phyloP scores from a whole-genome alignment of 2,888 invertebrate genomes.

The Drosophila demipolita region DNA sequence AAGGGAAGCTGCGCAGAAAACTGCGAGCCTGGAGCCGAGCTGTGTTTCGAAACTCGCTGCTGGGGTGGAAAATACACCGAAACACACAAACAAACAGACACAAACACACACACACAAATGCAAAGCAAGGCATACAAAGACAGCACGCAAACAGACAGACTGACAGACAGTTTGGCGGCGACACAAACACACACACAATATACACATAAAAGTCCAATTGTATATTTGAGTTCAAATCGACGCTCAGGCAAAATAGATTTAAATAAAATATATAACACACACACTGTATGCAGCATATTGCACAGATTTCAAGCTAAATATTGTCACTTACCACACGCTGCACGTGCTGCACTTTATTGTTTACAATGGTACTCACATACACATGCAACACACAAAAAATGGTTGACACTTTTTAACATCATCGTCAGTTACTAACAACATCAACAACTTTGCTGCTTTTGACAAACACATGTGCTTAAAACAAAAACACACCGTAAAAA shows the following conservation, averaged over 20 bases:
- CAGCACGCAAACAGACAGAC: constrained; percentile 12
- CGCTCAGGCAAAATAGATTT: constrained; percentile 11
- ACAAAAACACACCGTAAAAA: constrained; percentile 17
- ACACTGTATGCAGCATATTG: constrained; percentile 38
- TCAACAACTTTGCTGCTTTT: background rate
- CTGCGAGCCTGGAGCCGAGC: constrained; percentile 63
- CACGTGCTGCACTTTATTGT: constrained; percentile 9
- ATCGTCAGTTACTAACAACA: constrained; percentile 17
- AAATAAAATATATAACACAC: background rate
- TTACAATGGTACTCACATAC: constrained; percentile 17
- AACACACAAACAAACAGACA: constrained; percentile 17
- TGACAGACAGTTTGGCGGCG: constrained; percentile 18
- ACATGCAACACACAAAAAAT: background rate
- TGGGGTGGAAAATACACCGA: constrained; percentile 67
- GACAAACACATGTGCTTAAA: constrained; percentile 17
- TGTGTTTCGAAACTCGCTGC: constrained; percentile 60
- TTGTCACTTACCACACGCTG: constrained; percentile 19
- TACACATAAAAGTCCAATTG: constrained; percentile 34
- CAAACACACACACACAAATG: constrained; percentile 7
- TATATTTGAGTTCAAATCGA: constrained; percentile 22
- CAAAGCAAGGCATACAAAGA: constrained; percentile 20
- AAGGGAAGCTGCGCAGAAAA: constrained; percentile 64
- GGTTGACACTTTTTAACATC: background rate
- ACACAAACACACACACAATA: background rate
- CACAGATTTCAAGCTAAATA: constrained; percentile 58